Evolutionary conservation across 2,888 invertebrate species (phyloP), one percentile per base, ranked within the genome.

Genomic region (Drosophila pegasa): DNA sequence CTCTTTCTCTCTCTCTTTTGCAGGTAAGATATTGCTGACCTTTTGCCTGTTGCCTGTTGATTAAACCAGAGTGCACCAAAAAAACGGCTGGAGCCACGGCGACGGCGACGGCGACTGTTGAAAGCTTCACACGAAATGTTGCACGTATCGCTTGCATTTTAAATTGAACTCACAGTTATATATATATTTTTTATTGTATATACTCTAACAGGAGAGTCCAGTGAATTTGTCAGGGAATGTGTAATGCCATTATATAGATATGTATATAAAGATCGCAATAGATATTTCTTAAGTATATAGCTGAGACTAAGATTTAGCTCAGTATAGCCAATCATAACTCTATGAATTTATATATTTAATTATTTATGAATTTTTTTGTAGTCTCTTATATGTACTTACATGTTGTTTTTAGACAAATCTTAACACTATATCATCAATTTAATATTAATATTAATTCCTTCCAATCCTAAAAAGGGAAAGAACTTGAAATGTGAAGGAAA

Each of bases 111-210:
- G 16, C 31, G 37, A 20, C 64, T 47, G 45, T 43, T 62, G 54
- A 58, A 65, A 56, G 47, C 22, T 41, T 38, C 50, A 22, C 22
- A 48, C 63, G 29, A 16, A 31, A 43, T 56, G 54, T 66, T 61
- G 64, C 65, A 58, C 57, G 57, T 73, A 79, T 83, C 76, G 64
- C 71, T 73, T 67, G 65, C 65, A 71, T 75, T 80, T 80, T 67
- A 78, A 78, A 80, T 80, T 80, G 62, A 84, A 84, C 80, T 71
- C 71, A 66, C 61, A 31, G 55, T 59, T 54, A 51, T 38, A 12
- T 10, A 25, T 43, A 43, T 37, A 10, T 47, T 5, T 45, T 3
- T 22, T 18, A 22, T 51, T 14, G 6, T 61, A 0, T 5, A 20
- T 62, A 54, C 54, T 3, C 54, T 54, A 9, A 2, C 20, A 4